Conservation (phyloP, 2,797 vertebrate species). For the Chrysolophus pictus region DNA sequence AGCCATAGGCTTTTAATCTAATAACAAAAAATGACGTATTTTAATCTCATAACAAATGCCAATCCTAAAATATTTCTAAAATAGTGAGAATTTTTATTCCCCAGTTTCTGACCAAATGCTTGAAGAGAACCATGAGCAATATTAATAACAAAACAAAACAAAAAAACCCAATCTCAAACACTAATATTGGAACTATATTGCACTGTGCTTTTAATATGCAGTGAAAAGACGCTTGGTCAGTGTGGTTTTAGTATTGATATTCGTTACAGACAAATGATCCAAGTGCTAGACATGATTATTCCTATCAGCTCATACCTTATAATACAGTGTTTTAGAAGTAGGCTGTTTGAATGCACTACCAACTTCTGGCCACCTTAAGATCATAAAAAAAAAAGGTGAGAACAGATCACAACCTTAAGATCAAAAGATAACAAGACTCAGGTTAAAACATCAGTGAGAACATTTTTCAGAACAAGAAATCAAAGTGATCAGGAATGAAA, state of each 20-base stretch:
- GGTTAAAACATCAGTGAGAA: background rate
- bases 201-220: background rate
- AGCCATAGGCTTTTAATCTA: background rate
- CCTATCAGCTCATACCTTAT: background rate
- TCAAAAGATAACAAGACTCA: background rate
- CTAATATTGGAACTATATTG: background rate
- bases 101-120: background rate
- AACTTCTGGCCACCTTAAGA: background rate
- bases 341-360: background rate
- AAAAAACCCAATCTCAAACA: background rate
- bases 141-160: background rate
- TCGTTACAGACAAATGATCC: background rate
- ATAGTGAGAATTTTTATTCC: background rate
- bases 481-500: background rate
- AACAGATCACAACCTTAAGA: background rate
- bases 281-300: background rate
- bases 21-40: background rate
- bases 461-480: background rate
- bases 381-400: background rate
- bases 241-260: background rate
- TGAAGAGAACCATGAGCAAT: background rate
- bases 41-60: background rate
- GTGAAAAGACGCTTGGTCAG: background rate
- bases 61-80: background rate
- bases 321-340: background rate